phyloP scores from a whole-genome alignment of 2,113 vertebrate species.

The Actenoides hombroni region DNA sequence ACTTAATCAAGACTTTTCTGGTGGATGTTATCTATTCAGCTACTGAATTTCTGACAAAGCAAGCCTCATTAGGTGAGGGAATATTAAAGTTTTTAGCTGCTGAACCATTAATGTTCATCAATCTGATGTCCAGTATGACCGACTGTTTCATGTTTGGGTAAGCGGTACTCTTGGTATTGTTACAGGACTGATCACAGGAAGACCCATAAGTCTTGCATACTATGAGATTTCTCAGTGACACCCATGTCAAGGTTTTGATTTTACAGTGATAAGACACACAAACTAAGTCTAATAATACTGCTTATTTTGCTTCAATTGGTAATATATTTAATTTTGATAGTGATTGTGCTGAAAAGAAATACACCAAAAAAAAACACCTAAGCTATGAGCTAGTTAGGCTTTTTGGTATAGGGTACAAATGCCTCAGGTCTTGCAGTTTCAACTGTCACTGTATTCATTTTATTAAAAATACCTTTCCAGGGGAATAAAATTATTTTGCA shows the following conservation, averaged over 20 bases:
- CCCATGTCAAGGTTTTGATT: not conserved
- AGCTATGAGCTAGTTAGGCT: not conserved
- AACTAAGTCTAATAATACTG: not conserved
- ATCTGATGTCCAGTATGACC: not conserved
- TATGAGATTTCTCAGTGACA: not conserved
- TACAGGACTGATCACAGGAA: not conserved
- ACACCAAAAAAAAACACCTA: not conserved
- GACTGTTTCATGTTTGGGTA: not conserved
- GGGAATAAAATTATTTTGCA: not conserved
- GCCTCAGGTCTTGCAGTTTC: not conserved
- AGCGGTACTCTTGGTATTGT: not conserved
- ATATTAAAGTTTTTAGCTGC: not conserved
- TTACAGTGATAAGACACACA: not conserved
- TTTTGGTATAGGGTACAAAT: not conserved
- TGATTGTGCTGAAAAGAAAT: not conserved
- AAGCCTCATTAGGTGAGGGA: not conserved
- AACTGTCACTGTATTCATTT: not conserved
- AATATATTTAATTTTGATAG: not conserved
- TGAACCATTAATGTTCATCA: not conserved
- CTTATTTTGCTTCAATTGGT: not conserved
- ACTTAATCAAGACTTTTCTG: not conserved
- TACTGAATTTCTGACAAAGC: not conserved
- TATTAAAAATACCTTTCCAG: not conserved
- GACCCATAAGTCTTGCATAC: accelerated
- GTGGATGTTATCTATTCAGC: not conserved